Percentiles rank a stretch among this genome's conserved stretches.
Evolutionary conservation across 2,113 vertebrate genomes (phyloP).

Genomic region (Solenodon paradoxus): DNA sequence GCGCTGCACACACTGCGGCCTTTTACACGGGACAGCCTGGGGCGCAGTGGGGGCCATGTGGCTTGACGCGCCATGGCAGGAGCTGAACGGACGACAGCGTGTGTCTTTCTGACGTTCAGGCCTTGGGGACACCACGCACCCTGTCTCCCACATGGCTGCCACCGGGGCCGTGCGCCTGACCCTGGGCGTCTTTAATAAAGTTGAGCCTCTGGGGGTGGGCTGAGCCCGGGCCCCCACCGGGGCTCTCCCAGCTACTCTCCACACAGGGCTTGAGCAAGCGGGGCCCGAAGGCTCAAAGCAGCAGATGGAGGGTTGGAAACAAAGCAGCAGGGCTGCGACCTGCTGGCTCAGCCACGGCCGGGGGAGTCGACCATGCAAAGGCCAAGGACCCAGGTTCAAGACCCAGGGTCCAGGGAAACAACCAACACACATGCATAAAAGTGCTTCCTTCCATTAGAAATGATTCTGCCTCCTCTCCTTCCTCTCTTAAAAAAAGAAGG

Average conservation of each 20-base stretch:
- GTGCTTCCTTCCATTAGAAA: too few species aligned
- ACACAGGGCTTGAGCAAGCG: not conserved
- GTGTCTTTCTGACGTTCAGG: not conserved
- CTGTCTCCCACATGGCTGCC: not conserved
- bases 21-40: not conserved
- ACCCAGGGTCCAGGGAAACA: too few species aligned
- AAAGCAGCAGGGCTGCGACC: too few species aligned
- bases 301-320: not conserved
- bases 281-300: not conserved
- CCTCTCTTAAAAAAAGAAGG: too few species aligned
- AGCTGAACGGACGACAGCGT: not conserved
- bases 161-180: not conserved
- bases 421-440: too few species aligned
- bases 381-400: too few species aligned
- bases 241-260: not conserved
- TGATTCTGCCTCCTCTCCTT: too few species aligned
- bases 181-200: not conserved
- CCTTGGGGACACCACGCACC: not conserved
- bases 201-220: not conserved
- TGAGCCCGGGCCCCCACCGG: too few species aligned
- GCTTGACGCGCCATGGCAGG: too few species aligned
- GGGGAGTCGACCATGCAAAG: too few species aligned
- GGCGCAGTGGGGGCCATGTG: not conserved
- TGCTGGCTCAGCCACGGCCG: too few species aligned
- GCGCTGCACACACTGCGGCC: rapidly evolving